These are phyloP conservation scores for Nomada goodeniana DNA, from an alignment of 2,888 invertebrate species.

Conservation along the genomic window DNA sequence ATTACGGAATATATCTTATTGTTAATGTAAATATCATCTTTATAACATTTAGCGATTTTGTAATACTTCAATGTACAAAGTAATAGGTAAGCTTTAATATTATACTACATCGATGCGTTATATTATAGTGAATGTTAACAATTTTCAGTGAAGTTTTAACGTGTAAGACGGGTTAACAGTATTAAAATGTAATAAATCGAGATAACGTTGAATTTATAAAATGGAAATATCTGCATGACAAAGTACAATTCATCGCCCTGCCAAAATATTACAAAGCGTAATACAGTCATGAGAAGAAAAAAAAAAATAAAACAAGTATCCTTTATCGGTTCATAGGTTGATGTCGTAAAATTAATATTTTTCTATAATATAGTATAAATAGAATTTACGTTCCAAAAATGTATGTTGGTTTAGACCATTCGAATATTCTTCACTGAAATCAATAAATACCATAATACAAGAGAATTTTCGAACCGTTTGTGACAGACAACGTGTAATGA, in stretches of 20 bases:
- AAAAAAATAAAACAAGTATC: slow-evolving; percentile 16
- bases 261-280: slow-evolving; percentile 23
- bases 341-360: slow-evolving; percentile 32
- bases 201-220: slow-evolving; percentile 31
- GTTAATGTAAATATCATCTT: slow-evolving; percentile 52
- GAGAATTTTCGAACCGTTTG: not conserved
- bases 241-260: not conserved
- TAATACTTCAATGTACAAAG: slow-evolving; percentile 55
- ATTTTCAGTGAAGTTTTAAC: slow-evolving; percentile 17
- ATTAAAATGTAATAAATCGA: slow-evolving; percentile 13
- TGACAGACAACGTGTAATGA: slow-evolving; percentile 4
- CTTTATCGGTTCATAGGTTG: slow-evolving; percentile 6
- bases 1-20: slow-evolving; percentile 53
- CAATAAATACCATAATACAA: not conserved
- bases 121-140: slow-evolving; percentile 22
- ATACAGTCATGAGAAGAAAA: slow-evolving; percentile 9
- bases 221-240: not conserved
- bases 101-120: slow-evolving; percentile 34
- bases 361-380: slow-evolving; percentile 24
- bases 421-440: not conserved
- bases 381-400: slow-evolving; percentile 21
- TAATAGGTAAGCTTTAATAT: slow-evolving; percentile 42
- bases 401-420: slow-evolving; percentile 40
- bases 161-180: not conserved
- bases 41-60: slow-evolving; percentile 42